Evolutionary conservation across 2,113 vertebrate genomes (phyloP).

Genomic region (pig (Sus scrofa)): DNA sequence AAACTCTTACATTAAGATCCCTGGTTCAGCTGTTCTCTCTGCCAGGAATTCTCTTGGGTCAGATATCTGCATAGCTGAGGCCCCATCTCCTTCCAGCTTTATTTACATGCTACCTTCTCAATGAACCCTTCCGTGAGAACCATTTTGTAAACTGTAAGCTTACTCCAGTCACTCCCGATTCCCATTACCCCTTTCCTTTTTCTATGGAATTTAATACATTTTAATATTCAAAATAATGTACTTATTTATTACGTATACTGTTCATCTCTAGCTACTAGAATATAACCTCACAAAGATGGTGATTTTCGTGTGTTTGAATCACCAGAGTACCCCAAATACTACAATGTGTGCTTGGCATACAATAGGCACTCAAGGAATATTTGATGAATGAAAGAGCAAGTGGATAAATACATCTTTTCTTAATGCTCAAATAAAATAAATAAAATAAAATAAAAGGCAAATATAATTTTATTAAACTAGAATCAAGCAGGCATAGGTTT

Average conservation of each 20-base stretch:
- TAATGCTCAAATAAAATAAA: not conserved
- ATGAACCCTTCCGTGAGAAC: not conserved
- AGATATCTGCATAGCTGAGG: not conserved
- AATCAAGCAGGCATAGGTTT: not conserved
- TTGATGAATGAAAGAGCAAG: not conserved
- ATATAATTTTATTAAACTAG: not conserved
- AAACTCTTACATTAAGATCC: not conserved
- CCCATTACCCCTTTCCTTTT: not conserved
- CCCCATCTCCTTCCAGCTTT: not conserved
- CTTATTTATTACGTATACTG: not conserved
- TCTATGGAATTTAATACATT: not conserved
- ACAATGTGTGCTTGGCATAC: not conserved
- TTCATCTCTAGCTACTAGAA: not conserved
- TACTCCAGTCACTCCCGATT: not conserved
- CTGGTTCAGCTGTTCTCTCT: not conserved
- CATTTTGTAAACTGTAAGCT: not conserved
- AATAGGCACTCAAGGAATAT: not conserved
- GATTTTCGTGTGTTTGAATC: not conserved
- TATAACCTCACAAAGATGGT: not conserved
- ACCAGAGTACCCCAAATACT: not conserved
- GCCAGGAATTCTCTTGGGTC: not conserved
- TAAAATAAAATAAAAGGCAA: not conserved
- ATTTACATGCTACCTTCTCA: not conserved
- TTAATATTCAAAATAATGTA: conserved; percentile 9
- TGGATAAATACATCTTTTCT: not conserved